A percentile compares a stretch with the other conserved stretches of the same genome.
phyloP scores from a whole-genome alignment of 2,797 vertebrate species.

The Darevskia nairensis region DNA sequence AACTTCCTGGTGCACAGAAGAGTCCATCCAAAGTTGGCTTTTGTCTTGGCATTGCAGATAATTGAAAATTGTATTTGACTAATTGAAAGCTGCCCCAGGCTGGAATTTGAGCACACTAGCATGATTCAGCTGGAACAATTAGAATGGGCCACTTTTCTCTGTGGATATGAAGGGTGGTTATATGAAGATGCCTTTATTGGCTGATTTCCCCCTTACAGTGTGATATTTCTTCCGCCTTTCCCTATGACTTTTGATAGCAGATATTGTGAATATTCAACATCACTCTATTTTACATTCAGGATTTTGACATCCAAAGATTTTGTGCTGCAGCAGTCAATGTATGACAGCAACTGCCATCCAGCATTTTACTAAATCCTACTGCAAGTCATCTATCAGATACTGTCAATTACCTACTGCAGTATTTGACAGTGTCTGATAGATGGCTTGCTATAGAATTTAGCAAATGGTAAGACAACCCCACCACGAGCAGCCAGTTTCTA shows the following conservation, averaged over 20 bases:
- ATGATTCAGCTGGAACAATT: neutral
- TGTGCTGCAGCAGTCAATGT: neutral
- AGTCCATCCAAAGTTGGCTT: neutral
- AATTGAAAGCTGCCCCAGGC: neutral
- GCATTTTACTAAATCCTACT: constrained; percentile 22
- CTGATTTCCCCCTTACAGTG: no score
- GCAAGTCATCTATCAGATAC: constrained; percentile 19
- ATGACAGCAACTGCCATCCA: neutral
- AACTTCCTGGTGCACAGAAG: neutral
- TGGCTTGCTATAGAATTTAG: neutral
- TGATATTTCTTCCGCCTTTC: neutral
- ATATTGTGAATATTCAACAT: neutral
- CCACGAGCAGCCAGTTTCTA: neutral
- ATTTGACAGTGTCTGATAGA: neutral
- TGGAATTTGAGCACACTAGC: neutral
- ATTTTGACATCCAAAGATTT: constrained; percentile 4
- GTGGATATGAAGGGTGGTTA: neutral
- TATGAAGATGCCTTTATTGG: neutral
- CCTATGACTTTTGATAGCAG: neutral
- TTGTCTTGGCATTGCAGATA: neutral
- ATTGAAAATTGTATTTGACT: neutral
- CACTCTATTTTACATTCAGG: neutral
- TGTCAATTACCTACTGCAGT: neutral
- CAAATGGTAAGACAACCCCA: neutral
- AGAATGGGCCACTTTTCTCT: neutral